These are phyloP conservation scores for Tachycineta bicolor DNA, from an alignment of 2,113 vertebrate genomes.

Conservation along the genomic window DNA sequence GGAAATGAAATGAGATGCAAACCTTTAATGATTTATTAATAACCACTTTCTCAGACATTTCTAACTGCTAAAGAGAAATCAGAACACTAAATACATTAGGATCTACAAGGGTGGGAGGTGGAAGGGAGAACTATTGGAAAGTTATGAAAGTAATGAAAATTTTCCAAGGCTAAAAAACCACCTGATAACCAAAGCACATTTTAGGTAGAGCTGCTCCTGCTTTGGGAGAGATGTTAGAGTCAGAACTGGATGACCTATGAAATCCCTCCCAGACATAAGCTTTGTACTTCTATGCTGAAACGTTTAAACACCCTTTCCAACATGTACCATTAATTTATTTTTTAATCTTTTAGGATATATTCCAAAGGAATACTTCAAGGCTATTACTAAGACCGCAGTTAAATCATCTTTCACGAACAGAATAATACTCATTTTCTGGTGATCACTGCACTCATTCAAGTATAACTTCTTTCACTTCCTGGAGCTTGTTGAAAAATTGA, in stretches of 20 bases:
- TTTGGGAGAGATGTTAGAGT: neutral
- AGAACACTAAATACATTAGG: constrained; percentile 52
- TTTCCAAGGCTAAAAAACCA: neutral
- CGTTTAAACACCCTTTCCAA: neutral
- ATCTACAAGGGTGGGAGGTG: neutral
- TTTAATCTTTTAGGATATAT: neutral
- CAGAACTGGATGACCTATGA: neutral
- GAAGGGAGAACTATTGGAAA: neutral
- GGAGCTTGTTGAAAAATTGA: neutral
- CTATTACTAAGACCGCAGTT: neutral
- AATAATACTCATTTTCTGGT: neutral
- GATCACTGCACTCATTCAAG: neutral
- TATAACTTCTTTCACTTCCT: neutral
- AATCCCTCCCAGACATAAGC: neutral
- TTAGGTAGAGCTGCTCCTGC: neutral
- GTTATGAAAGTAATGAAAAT: neutral
- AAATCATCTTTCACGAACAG: neutral
- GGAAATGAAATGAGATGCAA: constrained; percentile 55
- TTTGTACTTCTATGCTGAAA: neutral
- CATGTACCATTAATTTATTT: neutral
- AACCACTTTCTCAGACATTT: constrained; percentile 61
- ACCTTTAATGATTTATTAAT: constrained; percentile 73
- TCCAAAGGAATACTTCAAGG: neutral
- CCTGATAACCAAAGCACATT: neutral
- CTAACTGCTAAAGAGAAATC: constrained; percentile 56